Conservation (phyloP, 2,113 vertebrate species). For the Phalacrocorax brasilianus region DNA sequence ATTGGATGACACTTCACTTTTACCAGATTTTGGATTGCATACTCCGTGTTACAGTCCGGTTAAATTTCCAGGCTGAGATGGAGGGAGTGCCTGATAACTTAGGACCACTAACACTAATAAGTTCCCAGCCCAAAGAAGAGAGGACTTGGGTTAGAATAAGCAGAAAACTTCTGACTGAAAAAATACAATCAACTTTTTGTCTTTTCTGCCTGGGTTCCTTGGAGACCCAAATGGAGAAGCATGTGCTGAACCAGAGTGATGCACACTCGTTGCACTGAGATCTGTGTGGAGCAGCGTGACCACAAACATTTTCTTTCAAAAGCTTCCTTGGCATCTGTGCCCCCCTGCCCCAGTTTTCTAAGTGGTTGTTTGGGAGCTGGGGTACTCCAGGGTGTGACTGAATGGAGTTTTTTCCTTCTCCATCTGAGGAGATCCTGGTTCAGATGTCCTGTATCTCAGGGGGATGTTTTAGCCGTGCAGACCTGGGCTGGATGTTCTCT, state of each 20-base stretch:
- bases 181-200: background rate
- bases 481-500: background rate
- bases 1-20: background rate
- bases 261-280: rapidly evolving
- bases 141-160: background rate
- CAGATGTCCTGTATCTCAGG: background rate
- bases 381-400: background rate
- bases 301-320: background rate
- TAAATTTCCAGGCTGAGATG: background rate
- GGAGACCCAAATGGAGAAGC: background rate
- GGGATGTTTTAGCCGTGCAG: background rate
- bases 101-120: background rate
- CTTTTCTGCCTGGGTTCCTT: background rate
- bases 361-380: background rate
- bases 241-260: background rate
- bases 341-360: background rate
- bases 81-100: background rate
- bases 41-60: background rate
- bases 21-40: background rate
- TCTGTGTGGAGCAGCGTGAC: background rate
- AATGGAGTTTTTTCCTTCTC: background rate
- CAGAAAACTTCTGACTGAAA: background rate
- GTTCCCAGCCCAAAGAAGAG: background rate
- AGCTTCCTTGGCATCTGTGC: background rate
- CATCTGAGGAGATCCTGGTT: background rate